A percentile compares a stretch with the other conserved stretches of the same genome.
Conservation (phyloP, 1,140 invertebrate species). For the Cheumatopsyche charites region DNA sequence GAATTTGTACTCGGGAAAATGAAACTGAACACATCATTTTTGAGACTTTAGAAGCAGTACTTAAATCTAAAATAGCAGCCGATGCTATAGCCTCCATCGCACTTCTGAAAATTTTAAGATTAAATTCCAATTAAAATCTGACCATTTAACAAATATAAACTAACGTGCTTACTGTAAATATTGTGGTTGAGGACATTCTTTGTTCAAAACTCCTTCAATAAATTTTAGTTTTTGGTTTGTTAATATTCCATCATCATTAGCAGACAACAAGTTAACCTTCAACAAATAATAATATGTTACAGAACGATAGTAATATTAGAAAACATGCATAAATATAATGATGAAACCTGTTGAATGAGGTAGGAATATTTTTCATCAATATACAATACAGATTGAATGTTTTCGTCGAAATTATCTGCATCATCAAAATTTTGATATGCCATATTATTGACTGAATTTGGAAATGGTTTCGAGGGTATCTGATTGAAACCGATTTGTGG, state of each 20-base stretch:
- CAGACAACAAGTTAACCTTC: constrained; percentile 38
- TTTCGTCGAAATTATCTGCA: constrained; percentile 32
- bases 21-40: constrained; percentile 40
- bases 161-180: constrained; percentile 29
- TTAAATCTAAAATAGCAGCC: constrained; percentile 39
- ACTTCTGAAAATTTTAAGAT: constrained; percentile 26
- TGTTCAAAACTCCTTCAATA: constrained; percentile 40
- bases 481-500: neutral
- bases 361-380: constrained; percentile 45
- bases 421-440: constrained; percentile 12
- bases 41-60: constrained; percentile 32
- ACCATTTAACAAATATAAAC: neutral
- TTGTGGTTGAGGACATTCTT: constrained; percentile 38
- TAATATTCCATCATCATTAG: constrained; percentile 41
- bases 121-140: neutral
- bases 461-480: neutral
- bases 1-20: constrained; percentile 39
- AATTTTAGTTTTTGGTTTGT: constrained; percentile 46
- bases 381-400: constrained; percentile 44
- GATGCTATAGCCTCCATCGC: constrained; percentile 42
- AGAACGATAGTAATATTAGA: no score
- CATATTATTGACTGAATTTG: neutral
- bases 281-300: constrained; percentile 8
- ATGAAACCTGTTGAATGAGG: constrained; percentile 42
- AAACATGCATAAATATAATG: neutral